phyloP scores from a whole-genome alignment of 2,797 vertebrate genomes.

The Chelon auratus region DNA sequence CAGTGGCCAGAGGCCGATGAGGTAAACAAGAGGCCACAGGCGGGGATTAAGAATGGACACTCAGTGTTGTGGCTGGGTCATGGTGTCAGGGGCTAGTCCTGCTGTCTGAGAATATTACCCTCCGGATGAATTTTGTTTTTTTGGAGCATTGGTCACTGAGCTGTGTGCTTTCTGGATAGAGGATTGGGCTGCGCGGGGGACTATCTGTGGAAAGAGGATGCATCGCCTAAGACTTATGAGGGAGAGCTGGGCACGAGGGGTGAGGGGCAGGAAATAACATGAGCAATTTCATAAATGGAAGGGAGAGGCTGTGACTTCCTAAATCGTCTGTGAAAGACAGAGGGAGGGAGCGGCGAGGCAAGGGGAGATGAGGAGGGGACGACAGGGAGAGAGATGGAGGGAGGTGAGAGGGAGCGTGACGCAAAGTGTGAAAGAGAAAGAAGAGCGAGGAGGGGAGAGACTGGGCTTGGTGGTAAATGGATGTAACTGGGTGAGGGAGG shows the following conservation, averaged over 20 bases:
- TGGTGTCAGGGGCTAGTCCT: slow-evolving; percentile 54
- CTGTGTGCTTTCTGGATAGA: slow-evolving; percentile 60
- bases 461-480: slow-evolving; percentile 74
- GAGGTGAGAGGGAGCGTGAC: slow-evolving; percentile 65
- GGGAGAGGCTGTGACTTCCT: slow-evolving; percentile 83
- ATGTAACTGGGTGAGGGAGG: slow-evolving; percentile 74
- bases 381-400: slow-evolving; percentile 66
- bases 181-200: slow-evolving; percentile 39
- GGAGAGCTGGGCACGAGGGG: slow-evolving; percentile 43
- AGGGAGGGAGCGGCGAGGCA: slow-evolving; percentile 58
- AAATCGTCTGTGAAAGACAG: slow-evolving; percentile 83
- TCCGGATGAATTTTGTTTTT: slow-evolving; percentile 26
- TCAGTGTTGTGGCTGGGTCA: slow-evolving; percentile 54
- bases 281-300: slow-evolving; percentile 85
- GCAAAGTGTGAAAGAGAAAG: slow-evolving; percentile 76
- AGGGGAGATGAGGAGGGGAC: slow-evolving; percentile 55
- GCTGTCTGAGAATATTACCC: slow-evolving; percentile 76
- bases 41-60: slow-evolving; percentile 69
- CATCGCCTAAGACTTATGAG: slow-evolving; percentile 71
- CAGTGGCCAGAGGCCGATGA: slow-evolving; percentile 52
- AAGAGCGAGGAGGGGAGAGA: slow-evolving; percentile 47
- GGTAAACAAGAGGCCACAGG: slow-evolving; percentile 72
- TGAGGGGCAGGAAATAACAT: slow-evolving; percentile 74
- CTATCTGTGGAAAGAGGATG: slow-evolving; percentile 60
- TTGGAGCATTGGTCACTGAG: slow-evolving; percentile 51